A percentile compares a stretch with the other conserved stretches of the same genome.
Conservation (phyloP, 2,888 invertebrate species). For the Nephrocerus scutellatus region DNA sequence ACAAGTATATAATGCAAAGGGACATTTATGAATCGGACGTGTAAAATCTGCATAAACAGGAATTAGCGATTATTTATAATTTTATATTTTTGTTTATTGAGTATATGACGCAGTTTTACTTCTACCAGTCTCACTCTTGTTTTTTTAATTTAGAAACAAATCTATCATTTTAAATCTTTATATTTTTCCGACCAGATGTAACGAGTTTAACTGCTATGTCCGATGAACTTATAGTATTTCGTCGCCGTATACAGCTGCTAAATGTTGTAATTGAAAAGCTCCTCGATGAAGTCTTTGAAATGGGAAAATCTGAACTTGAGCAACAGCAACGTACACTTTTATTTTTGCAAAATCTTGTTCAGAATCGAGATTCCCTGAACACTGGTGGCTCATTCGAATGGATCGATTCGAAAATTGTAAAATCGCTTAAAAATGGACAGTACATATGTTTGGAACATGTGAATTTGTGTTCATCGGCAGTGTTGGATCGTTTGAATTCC, state of each 20-base stretch:
- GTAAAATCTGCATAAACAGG: too few species aligned
- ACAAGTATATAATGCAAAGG: too few species aligned
- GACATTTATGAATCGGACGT: too few species aligned
- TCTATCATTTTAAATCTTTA: not conserved
- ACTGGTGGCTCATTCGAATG: conserved; percentile 90
- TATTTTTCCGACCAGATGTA: not conserved
- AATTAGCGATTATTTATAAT: too few species aligned
- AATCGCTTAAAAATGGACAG: conserved; percentile 72
- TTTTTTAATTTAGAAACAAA: too few species aligned
- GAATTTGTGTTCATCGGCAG: conserved; percentile 92
- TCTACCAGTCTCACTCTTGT: too few species aligned
- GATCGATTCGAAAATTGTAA: conserved; percentile 82
- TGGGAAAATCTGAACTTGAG: conserved; percentile 11
- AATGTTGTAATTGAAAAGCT: conserved; percentile 28
- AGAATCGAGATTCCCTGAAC: conserved; percentile 57
- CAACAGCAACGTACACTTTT: conserved; percentile 22
- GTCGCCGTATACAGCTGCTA: conserved; percentile 32
- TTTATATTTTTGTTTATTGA: too few species aligned
- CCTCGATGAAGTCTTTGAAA: conserved; percentile 10
- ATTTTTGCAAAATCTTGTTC: conserved; percentile 30
- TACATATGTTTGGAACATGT: conserved; percentile 88
- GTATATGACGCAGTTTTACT: too few species aligned
- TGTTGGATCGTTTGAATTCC: conserved; percentile 92
- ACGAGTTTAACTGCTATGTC: conserved; percentile 29
- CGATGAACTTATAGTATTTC: conserved; percentile 38